A percentile compares a stretch with the other conserved stretches of the same genome.
Conservation (phyloP, 2,888 invertebrate genomes). For the Drosophila atroscutellata region DNA sequence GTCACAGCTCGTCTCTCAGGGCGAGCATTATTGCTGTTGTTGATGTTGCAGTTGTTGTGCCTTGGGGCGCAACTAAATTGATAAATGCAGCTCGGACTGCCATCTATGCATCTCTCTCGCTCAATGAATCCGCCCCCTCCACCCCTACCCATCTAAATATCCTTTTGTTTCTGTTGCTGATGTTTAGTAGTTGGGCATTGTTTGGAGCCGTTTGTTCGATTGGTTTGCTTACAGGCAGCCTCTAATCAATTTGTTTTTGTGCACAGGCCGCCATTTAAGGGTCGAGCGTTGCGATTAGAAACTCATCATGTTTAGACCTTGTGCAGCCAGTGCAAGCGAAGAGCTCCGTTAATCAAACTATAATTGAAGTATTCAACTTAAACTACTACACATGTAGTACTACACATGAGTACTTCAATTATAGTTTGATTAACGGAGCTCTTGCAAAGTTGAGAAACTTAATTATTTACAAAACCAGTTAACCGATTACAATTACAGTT, state of each 20-base stretch:
- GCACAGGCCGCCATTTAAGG: background rate
- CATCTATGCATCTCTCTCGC: constrained; percentile 3
- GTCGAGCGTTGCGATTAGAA: constrained; percentile 2
- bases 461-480: background rate
- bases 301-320: background rate
- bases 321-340: background rate
- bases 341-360: no score
- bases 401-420: background rate
- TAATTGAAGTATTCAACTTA: no score
- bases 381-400: background rate
- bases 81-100: constrained; percentile 64
- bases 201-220: constrained; percentile 31
- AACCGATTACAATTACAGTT: background rate
- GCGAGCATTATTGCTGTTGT: constrained; percentile 18
- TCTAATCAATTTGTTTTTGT: constrained; percentile 21
- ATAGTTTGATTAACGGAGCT: background rate
- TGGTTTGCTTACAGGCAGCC: constrained; percentile 24
- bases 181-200: constrained; percentile 27
- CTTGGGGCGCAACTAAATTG: constrained; percentile 71
- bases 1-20: constrained; percentile 67
- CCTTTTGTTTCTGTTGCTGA: background rate
- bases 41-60: constrained; percentile 64
- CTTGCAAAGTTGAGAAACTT: background rate
- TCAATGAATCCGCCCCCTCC: background rate
- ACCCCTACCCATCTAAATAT: background rate